Conservation (phyloP, 2,797 vertebrate genomes). For the Gymnoscopelus microlampas region DNA sequence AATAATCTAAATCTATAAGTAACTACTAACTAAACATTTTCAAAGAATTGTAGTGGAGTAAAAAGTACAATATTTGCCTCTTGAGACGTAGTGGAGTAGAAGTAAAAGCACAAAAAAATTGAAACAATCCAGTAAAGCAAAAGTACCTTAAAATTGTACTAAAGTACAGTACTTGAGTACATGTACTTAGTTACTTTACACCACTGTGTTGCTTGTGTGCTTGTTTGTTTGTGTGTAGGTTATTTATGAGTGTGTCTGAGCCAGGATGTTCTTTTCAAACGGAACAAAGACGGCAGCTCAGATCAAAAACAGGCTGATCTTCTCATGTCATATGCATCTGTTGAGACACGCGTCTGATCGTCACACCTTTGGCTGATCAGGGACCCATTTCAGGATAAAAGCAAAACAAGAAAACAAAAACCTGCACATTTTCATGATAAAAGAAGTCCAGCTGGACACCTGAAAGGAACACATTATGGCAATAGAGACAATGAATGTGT, state of each 20-base stretch:
- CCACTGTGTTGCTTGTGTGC: too few species aligned
- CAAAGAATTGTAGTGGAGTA: too few species aligned
- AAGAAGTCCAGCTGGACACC: constrained; percentile 62
- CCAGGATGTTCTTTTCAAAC: constrained; percentile 39
- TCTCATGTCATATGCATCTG: constrained; percentile 45
- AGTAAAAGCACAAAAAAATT: too few species aligned
- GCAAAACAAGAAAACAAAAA: constrained; percentile 40
- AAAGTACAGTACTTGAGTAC: too few species aligned
- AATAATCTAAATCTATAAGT: too few species aligned
- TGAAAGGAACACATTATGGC: constrained; percentile 58
- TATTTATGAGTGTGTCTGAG: constrained; percentile 59
- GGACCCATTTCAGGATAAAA: constrained; percentile 66
- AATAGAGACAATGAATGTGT: constrained; percentile 40
- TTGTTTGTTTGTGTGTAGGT: background rate
- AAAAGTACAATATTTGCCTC: too few species aligned
- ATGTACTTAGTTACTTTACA: too few species aligned
- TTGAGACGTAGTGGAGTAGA: too few species aligned
- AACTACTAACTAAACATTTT: too few species aligned
- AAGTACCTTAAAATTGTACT: too few species aligned
- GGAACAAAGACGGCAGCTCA: constrained; percentile 56
- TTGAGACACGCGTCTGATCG: constrained; percentile 25
- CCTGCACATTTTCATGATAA: constrained; percentile 71
- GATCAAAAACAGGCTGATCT: constrained; percentile 64
- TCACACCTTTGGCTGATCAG: constrained; percentile 51
- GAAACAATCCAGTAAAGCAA: too few species aligned